A percentile compares a stretch with the other conserved stretches of the same genome.
These are phyloP conservation scores for Chionoecetes opilio DNA, from an alignment of 1,140 invertebrate genomes.

Conservation along the genomic window DNA sequence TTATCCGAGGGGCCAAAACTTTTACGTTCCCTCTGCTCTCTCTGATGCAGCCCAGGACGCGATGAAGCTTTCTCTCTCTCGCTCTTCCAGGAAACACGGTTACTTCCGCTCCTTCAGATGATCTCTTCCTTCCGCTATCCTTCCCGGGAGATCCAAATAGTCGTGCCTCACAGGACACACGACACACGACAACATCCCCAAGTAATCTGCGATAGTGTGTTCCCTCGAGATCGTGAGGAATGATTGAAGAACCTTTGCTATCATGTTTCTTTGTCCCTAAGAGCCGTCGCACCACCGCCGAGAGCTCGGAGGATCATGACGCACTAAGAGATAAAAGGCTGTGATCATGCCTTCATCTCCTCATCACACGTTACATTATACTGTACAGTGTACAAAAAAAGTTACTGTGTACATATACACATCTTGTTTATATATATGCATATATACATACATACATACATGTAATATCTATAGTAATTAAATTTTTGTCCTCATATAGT, in stretches of 20 bases:
- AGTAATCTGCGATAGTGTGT: too few relatives aligned
- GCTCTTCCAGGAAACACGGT: not conserved
- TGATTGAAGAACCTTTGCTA: too few relatives aligned
- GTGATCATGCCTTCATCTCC: too few relatives aligned
- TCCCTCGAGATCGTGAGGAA: too few relatives aligned
- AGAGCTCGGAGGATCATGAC: too few relatives aligned
- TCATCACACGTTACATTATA: too few relatives aligned
- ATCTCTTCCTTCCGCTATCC: not conserved
- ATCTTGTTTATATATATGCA: conserved; percentile 55
- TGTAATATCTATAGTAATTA: conserved; percentile 57
- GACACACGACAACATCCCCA: not conserved
- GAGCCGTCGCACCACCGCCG: too few relatives aligned
- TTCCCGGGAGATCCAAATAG: not conserved
- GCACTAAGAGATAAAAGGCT: too few relatives aligned
- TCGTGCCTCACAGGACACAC: not conserved
- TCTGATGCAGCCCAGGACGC: not conserved
- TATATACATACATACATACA: conserved; percentile 63
- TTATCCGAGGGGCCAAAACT: not conserved
- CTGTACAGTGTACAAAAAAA: not conserved
- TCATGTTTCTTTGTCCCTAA: too few relatives aligned
- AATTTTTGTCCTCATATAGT: not conserved
- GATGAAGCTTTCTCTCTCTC: not conserved
- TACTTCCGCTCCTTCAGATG: not conserved
- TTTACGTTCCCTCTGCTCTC: not conserved
- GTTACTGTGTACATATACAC: conserved; percentile 44